Conservation (phyloP, 2,797 vertebrate genomes). For the Neomorphus geoffroyi region DNA sequence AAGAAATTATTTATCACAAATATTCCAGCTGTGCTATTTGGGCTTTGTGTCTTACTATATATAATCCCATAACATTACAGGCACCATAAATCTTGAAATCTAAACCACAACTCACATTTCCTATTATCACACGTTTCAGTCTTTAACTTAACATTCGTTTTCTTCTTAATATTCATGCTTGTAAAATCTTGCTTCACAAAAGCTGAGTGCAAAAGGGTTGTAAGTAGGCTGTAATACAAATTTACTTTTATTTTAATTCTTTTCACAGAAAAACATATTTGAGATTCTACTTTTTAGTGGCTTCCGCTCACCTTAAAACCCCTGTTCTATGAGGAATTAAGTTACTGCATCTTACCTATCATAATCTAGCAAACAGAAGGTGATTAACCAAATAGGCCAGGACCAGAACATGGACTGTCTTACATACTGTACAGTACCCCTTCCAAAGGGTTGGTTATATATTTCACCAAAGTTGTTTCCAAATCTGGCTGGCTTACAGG, state of each 20-base stretch:
- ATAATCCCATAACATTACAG: not conserved
- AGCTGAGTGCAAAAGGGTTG: not conserved
- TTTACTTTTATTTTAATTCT: not conserved
- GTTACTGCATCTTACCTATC: not conserved
- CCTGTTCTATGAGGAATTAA: not conserved
- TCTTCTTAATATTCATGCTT: not conserved
- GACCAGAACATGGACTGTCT: not conserved
- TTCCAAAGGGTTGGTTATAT: not conserved
- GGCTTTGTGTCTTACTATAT: constrained; percentile 26
- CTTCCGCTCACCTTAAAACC: not conserved
- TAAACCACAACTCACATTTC: not conserved
- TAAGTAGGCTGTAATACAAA: not conserved
- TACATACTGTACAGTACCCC: fast-evolving
- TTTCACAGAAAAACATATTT: not conserved
- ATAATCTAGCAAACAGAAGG: not conserved
- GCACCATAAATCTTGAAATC: not conserved
- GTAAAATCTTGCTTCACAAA: not conserved
- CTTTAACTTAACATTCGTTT: not conserved
- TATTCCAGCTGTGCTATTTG: not conserved
- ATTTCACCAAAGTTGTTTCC: not conserved
- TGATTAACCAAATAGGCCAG: not conserved
- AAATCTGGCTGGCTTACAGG: not conserved
- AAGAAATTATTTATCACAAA: constrained; percentile 26
- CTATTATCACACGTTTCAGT: not conserved
- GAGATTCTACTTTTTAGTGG: not conserved